Evolutionary conservation across 2,888 invertebrate species (phyloP).

Genomic region (Mythimna lalbum): DNA sequence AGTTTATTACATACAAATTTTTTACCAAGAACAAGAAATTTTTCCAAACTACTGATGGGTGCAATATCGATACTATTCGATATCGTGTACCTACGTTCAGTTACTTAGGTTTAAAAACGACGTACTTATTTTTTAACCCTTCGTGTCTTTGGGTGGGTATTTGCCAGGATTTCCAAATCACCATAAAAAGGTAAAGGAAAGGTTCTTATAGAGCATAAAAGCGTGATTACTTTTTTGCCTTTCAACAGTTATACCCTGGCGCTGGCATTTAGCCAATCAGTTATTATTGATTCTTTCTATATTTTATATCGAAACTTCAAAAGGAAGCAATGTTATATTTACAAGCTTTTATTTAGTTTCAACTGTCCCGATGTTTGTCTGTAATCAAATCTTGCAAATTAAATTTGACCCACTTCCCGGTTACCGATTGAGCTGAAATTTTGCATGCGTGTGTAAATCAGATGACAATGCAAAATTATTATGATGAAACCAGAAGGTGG

Average conservation of each 20-base stretch:
- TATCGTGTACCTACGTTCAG: not conserved
- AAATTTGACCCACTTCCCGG: too few species aligned
- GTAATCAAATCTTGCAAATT: too few species aligned
- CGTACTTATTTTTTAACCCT: not conserved
- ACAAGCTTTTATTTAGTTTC: too few species aligned
- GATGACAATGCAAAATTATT: too few species aligned
- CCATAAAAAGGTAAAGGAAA: not conserved
- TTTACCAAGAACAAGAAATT: too few species aligned
- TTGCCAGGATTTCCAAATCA: not conserved
- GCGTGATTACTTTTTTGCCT: conserved; percentile 26
- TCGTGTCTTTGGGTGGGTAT: not conserved
- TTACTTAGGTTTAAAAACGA: not conserved
- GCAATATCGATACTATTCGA: too few species aligned
- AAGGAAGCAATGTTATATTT: conserved; percentile 8
- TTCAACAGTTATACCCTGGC: conserved; percentile 9
- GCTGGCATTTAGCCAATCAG: conserved; percentile 52
- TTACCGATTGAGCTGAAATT: too few species aligned
- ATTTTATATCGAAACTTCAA: conserved; percentile 23
- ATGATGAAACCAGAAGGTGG: too few species aligned
- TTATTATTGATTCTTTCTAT: conserved; percentile 44
- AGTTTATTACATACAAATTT: too few species aligned
- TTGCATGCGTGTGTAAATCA: too few species aligned
- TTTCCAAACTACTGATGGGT: too few species aligned
- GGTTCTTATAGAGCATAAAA: not conserved
- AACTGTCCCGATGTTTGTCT: too few species aligned